A percentile compares a stretch with the other conserved stretches of the same genome.
phyloP scores from a whole-genome alignment of 2,797 vertebrate genomes.

The Hyperoplus immaculatus region DNA sequence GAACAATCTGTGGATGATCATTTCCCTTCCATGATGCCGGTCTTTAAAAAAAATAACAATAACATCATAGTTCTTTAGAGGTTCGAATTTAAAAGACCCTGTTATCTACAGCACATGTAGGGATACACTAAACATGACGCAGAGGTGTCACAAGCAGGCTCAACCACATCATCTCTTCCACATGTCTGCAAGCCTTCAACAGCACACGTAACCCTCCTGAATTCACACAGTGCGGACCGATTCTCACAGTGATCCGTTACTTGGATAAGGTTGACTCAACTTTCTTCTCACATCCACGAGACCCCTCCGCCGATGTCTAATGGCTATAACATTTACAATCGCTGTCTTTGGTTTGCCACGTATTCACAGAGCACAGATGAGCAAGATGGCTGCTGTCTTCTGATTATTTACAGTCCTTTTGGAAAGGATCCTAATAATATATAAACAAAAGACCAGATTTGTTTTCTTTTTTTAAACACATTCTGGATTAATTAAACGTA shows the following conservation, averaged over 20 bases:
- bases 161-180: conserved; percentile 63
- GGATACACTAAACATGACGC: conserved; percentile 34
- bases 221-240: conserved; percentile 30
- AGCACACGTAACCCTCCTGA: conserved; percentile 35
- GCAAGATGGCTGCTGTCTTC: neutral
- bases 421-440: neutral
- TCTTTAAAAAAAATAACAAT: conserved; percentile 9
- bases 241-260: conserved; percentile 57
- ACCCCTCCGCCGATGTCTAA: conserved; percentile 37
- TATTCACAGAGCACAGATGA: conserved; percentile 34
- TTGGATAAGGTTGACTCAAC: conserved; percentile 59
- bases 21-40: neutral
- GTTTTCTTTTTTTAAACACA: neutral
- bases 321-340: conserved; percentile 45
- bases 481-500: neutral
- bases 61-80: neutral
- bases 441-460: too few species aligned
- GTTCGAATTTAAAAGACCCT: conserved; percentile 2
- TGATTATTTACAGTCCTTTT: conserved; percentile 8
- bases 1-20: neutral
- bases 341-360: conserved; percentile 35
- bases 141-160: conserved; percentile 32
- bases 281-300: conserved; percentile 41
- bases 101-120: neutral
- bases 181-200: conserved; percentile 45